phyloP scores from a whole-genome alignment of 1,140 invertebrate genomes.

The Octopus sinensis region DNA sequence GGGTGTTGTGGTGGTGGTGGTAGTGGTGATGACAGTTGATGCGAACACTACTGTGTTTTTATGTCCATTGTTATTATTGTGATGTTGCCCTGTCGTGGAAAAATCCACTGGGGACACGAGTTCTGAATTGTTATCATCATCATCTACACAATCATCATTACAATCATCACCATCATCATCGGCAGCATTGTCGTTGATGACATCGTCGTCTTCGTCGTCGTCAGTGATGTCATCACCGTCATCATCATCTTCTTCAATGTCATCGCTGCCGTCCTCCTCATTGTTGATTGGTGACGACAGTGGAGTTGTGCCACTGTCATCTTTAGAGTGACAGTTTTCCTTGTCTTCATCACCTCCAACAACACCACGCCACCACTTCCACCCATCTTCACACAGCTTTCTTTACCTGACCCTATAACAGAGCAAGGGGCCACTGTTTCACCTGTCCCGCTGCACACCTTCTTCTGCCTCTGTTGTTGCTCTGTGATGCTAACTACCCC shows the following conservation, averaged over 20 bases:
- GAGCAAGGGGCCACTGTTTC: too few species aligned
- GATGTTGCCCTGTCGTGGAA: not conserved
- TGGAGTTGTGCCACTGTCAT: too few species aligned
- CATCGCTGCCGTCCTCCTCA: slow-evolving; percentile 27
- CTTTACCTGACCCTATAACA: too few species aligned
- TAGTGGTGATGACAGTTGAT: too few species aligned
- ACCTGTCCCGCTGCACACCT: too few species aligned
- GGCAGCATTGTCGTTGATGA: slow-evolving; percentile 37
- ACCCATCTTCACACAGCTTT: slow-evolving; percentile 9
- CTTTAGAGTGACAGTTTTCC: too few species aligned
- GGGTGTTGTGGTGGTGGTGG: too few species aligned
- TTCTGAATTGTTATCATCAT: not conserved
- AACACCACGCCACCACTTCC: not conserved
- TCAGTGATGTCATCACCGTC: slow-evolving; percentile 33
- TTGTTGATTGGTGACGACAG: not conserved
- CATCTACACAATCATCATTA: slow-evolving; percentile 15
- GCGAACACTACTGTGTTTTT: too few species aligned
- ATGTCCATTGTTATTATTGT: too few species aligned
- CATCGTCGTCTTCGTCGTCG: slow-evolving; percentile 39
- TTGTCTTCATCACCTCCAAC: too few species aligned
- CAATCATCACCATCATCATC: slow-evolving; percentile 20
- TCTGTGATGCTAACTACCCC: too few species aligned
- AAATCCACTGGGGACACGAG: not conserved
- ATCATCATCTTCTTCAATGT: slow-evolving; percentile 44
- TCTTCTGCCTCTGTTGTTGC: too few species aligned